Percentiles rank a stretch among this genome's conserved stretches.
Evolutionary conservation across 2,888 invertebrate genomes (phyloP).

Genomic region (Melikaiella ostensackeni): DNA sequence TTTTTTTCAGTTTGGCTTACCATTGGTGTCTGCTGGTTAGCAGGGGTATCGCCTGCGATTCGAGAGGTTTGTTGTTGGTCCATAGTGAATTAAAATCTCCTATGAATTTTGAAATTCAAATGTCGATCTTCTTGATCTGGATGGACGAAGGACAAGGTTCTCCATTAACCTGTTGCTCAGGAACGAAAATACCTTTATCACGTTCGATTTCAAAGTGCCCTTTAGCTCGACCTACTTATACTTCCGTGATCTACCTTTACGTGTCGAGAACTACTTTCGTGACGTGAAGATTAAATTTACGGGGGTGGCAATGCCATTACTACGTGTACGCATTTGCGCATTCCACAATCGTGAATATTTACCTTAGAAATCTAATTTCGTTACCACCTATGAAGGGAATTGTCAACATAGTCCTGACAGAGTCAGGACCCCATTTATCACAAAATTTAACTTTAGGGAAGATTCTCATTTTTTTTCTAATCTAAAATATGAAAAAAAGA

Average conservation of each 20-base stretch:
- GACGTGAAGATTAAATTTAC: conserved; percentile 50
- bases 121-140: conserved; percentile 53
- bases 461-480: too few relatives aligned
- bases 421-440: not conserved
- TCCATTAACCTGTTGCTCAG: conserved; percentile 72
- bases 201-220: conserved; percentile 46
- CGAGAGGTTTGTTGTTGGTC: conserved; percentile 68
- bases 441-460: too few relatives aligned
- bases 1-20: conserved; percentile 61
- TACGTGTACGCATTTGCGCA: conserved; percentile 32
- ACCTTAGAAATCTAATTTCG: not conserved
- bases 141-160: conserved; percentile 58
- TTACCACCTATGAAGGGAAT: not conserved
- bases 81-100: conserved; percentile 57
- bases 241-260: conserved; percentile 53
- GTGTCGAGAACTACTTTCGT: conserved; percentile 50
- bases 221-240: conserved; percentile 49
- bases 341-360: conserved; percentile 12
- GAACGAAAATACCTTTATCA: conserved; percentile 59
- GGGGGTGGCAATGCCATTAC: conserved; percentile 9
- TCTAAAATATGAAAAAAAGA: too few relatives aligned
- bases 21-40: conserved; percentile 62
- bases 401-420: not conserved
- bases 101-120: conserved; percentile 51
- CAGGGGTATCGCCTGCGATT: conserved; percentile 58